Base-by-base conservation (phyloP, 2,888 invertebrate genomes). In the Cataglyphis rosenhaueri region DNA sequence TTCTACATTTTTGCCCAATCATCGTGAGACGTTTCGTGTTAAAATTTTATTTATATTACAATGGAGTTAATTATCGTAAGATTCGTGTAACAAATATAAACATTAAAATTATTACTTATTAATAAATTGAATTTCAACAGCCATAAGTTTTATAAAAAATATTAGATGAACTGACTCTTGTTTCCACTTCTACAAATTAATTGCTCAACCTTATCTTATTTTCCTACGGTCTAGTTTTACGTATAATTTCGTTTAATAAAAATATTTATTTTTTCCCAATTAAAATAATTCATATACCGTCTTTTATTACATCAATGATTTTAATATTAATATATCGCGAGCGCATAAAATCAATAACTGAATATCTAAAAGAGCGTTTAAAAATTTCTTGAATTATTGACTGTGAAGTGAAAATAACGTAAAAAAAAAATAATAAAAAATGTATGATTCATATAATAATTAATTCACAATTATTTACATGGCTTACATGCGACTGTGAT, bases 301-400 rank as follows among this genome's bases (percentile, higher is more conserved):
- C 0, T 6, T 48, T 18, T 66, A n/a, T 29, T n/a, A 38, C 5
- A 18, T 25, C 35, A n/a, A 75, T 64, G 35, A 48, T 75, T n/a
- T 1, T 12, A 38, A 8, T 35, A 18, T 44, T 21, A 32, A 21
- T 21, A 21, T 44, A 48, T 21, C 57, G 55, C 55, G 38, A 55
- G 57, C 66, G 32, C 18, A 25, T 78, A 70, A 44, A 78, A 78
- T 78, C 32, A 44, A 78, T 70, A 70, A 21, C 21, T 41, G 55
- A 38, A 57, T 29, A 15, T 66, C 41, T 41, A 12, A 41, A 41
- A 76, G 55, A 76, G 21, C 41, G 35, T 66, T 68, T 68, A 35
- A 78, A 76, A 78, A 78, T 78, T 78, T 78, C 57, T 21, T 21
- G 32, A 59, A 21, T 79, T 55, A n/a, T 4, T 55, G 15, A 35